phyloP scores from a whole-genome alignment of 2,797 vertebrate species.

The Chelidonichthys spinosus region DNA sequence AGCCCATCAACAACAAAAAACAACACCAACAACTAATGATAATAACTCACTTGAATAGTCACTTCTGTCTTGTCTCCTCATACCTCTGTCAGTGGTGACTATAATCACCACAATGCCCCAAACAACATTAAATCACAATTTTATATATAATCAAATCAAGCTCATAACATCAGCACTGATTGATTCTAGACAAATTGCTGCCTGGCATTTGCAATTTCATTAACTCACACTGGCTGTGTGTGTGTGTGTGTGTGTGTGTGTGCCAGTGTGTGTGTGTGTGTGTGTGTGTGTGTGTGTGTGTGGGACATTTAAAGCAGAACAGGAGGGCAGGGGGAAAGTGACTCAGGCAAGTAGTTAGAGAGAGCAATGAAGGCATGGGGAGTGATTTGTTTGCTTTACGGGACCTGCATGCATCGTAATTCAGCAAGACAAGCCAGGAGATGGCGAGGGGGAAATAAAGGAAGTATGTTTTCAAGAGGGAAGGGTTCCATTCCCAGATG shows the following conservation, averaged over 20 bases:
- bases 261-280: conserved; percentile 16
- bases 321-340: conserved; percentile 42
- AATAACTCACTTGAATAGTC: conserved; percentile 58
- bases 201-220: conserved; percentile 76
- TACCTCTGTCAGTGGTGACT: conserved; percentile 46
- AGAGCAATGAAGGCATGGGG: conserved; percentile 60
- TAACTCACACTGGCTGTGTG: conserved; percentile 61
- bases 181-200: conserved; percentile 74
- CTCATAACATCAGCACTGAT: conserved; percentile 79
- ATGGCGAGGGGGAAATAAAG: conserved; percentile 21
- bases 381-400: conserved; percentile 74
- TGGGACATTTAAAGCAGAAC: conserved; percentile 34
- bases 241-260: conserved; percentile 17
- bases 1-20: conserved; percentile 30
- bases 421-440: conserved; percentile 43
- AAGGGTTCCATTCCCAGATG: conserved; percentile 26
- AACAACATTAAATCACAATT: conserved; percentile 77
- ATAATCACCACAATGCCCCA: conserved; percentile 58
- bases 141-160: conserved; percentile 78
- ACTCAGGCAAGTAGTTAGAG: conserved; percentile 67
- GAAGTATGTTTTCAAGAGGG: conserved; percentile 23
- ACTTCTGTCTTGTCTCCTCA: conserved; percentile 30
- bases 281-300: conserved; percentile 5
- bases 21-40: too few species aligned
- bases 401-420: conserved; percentile 61